Conservation (phyloP, 2,888 invertebrate genomes). For the Pyrocoelia pectoralis region DNA sequence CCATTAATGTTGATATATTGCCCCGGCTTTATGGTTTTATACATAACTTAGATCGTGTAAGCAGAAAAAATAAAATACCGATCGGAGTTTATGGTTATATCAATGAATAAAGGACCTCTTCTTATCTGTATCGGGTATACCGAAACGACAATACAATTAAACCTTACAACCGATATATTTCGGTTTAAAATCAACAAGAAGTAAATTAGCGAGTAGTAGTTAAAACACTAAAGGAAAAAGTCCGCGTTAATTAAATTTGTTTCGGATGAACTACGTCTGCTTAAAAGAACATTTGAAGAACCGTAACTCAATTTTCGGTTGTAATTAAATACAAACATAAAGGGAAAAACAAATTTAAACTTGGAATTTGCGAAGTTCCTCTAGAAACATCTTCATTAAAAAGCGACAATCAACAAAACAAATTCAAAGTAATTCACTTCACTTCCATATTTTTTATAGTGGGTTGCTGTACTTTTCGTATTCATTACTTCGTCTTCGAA, state of each 20-base stretch:
- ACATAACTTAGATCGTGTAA: slow-evolving; percentile 14
- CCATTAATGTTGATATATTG: slow-evolving; percentile 28
- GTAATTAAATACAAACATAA: slow-evolving; percentile 21
- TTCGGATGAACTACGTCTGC: slow-evolving; percentile 5
- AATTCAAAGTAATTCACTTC: neutral
- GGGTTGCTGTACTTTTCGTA: too few species aligned
- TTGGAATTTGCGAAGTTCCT: neutral
- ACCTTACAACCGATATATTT: neutral
- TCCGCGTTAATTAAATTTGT: slow-evolving; percentile 12
- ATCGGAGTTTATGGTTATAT: slow-evolving; percentile 2
- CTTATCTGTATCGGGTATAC: neutral
- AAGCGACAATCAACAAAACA: neutral
- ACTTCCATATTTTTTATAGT: too few species aligned
- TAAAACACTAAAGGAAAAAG: neutral
- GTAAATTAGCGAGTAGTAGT: neutral
- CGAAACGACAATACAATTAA: neutral
- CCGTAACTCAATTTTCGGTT: slow-evolving; percentile 8
- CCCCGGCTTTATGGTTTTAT: slow-evolving; percentile 18
- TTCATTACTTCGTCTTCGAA: too few species aligned
- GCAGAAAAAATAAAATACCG: slow-evolving; percentile 12
- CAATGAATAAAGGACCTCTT: neutral
- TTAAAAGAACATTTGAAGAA: slow-evolving; percentile 15
- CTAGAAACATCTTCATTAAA: neutral
- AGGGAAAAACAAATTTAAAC: slow-evolving; percentile 1
- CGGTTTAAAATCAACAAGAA: neutral